Evolutionary conservation across 1,140 invertebrate genomes (phyloP), one percentile per base, ranked within the genome.

Genomic region (Ips typographus): DNA sequence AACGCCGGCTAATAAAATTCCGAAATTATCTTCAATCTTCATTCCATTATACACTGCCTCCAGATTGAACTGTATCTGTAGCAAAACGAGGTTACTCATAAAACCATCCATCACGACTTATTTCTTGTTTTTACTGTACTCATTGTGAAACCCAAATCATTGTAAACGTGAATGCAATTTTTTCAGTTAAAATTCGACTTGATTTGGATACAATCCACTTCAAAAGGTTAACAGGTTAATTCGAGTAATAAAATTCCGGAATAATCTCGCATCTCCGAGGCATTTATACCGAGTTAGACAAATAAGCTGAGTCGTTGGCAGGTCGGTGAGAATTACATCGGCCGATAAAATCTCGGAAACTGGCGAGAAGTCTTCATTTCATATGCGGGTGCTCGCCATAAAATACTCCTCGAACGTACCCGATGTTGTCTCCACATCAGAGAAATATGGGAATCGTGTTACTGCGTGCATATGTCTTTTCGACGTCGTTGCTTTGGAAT

Each of bases 271-370:
- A 61, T 61, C 58, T 67, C 42, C 5, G n/a, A 40, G 36, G 39
- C 59, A 68, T 68, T 68, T 68, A 68, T 62, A 36, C 56, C 42
- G 47, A 61, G 49, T 68, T 68, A 62, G 66, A 68, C 66, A 68
- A 68, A 68, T 68, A 68, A 62, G 66, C 66, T 43, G 66, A 68
- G 59, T 40, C 59, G 66, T 68, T 68, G 66, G 66, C 66, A 68
- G 66, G 57, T 68, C 66, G 58, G 66, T 68, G 66, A 68, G 66
- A 68, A 68, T 68, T 68, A 68, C 66, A 68, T 68, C 57, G 66
- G 40, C 43, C 58, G 66, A 68, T 68, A 68, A 68, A 43, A 68
- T 68, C 66, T 68, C 5, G 47, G 40, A 38, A 61, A 68, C 66
- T 61, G 66, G 59, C 58, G 41, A 68, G 66, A 68, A 62, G 66